Percentiles rank a stretch among this genome's conserved stretches.
These are phyloP conservation scores for Crioceris asparagi DNA, from an alignment of 2,888 invertebrate species.

Conservation along the genomic window DNA sequence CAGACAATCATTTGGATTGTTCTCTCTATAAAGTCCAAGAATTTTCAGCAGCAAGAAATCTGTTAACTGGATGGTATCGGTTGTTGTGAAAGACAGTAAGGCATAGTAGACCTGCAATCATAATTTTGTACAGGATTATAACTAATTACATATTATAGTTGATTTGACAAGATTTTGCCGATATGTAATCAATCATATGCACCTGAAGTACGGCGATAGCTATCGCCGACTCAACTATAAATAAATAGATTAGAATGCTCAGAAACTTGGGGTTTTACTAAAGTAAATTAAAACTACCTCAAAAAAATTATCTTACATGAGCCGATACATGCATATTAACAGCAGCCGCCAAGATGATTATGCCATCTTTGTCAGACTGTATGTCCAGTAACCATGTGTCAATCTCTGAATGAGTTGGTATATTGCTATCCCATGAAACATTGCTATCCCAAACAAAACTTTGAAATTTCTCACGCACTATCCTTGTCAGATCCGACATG, in stretches of 20 bases:
- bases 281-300: too few species aligned
- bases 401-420: conserved; percentile 43
- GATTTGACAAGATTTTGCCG: too few species aligned
- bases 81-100: conserved; percentile 36
- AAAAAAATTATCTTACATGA: conserved; percentile 39
- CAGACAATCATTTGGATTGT: conserved; percentile 39
- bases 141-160: too few species aligned
- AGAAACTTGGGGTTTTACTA: too few species aligned
- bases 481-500: conserved; percentile 62
- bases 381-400: conserved; percentile 70
- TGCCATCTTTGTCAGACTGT: conserved; percentile 52
- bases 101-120: conserved; percentile 48
- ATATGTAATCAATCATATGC: too few species aligned
- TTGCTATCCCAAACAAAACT: not conserved
- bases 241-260: too few species aligned
- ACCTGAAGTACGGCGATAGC: too few species aligned
- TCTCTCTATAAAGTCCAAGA: conserved; percentile 36
- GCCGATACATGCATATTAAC: conserved; percentile 53
- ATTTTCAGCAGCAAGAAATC: conserved; percentile 37
- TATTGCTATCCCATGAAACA: not conserved
- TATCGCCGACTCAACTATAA: too few species aligned
- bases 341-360: conserved; percentile 63
- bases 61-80: conserved; percentile 22
- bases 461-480: conserved; percentile 47
- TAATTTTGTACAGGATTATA: not conserved